These are phyloP conservation scores for Ellobius talpinus DNA, from an alignment of 2,113 vertebrate genomes.

Conservation along the genomic window DNA sequence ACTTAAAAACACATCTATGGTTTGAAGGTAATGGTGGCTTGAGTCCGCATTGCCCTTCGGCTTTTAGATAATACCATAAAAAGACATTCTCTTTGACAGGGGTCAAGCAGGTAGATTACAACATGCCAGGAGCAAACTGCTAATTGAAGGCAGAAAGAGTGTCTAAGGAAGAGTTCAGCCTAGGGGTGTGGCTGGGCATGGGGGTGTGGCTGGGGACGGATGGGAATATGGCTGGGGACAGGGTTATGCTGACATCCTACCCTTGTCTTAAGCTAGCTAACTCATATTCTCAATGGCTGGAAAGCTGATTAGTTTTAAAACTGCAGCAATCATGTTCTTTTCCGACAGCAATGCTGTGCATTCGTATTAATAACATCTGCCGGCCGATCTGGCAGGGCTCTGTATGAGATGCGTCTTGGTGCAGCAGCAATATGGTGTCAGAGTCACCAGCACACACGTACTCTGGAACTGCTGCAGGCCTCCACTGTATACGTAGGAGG, in stretches of 20 bases:
- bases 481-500: not conserved
- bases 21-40: not conserved
- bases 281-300: not conserved
- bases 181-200: not conserved
- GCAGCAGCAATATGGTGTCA: not conserved
- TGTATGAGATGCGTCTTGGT: too few relatives aligned
- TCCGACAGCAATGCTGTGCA: not conserved
- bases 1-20: not conserved
- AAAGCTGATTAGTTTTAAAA: not conserved
- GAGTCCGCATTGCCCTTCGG: not conserved
- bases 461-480: not conserved
- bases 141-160: not conserved
- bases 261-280: not conserved
- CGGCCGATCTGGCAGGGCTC: not conserved
- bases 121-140: not conserved
- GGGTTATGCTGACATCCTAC: not conserved
- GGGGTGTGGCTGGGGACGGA: not conserved
- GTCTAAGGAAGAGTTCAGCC: not conserved
- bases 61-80: not conserved
- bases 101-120: not conserved
- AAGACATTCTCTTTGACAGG: not conserved
- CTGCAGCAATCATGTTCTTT: not conserved
- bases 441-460: not conserved
- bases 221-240: not conserved
- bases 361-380: accelerated